phyloP scores from a whole-genome alignment of 2,113 vertebrate species.

The Meleagris gallopavo region DNA sequence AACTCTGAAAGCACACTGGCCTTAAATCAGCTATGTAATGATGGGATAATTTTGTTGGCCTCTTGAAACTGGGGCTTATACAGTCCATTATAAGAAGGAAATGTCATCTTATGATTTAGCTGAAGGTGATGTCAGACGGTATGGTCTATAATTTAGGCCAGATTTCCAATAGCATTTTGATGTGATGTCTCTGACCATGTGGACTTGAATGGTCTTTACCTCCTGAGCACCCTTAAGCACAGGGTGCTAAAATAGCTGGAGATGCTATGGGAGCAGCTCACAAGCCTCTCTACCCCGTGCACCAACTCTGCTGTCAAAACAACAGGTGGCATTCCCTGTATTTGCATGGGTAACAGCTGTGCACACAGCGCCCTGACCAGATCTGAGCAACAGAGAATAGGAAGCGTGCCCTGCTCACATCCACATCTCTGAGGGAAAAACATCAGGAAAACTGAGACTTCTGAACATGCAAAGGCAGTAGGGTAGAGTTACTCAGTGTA shows the following conservation, averaged over 20 bases:
- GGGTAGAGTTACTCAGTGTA: background rate
- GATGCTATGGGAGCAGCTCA: background rate
- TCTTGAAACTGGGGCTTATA: constrained; percentile 38
- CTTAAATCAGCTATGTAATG: constrained; percentile 34
- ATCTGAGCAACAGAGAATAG: background rate
- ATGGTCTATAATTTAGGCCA: constrained; percentile 6
- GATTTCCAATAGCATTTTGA: constrained; percentile 30
- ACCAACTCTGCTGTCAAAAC: background rate
- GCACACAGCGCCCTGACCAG: background rate
- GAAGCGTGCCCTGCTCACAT: background rate
- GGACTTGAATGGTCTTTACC: background rate
- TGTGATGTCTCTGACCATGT: background rate
- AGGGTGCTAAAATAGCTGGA: accelerated
- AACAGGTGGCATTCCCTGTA: background rate
- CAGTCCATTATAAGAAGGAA: constrained; percentile 30
- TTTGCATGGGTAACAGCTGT: background rate
- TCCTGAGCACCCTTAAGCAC: background rate
- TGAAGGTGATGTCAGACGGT: background rate
- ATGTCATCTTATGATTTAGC: constrained; percentile 23
- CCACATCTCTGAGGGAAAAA: accelerated
- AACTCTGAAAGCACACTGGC: background rate
- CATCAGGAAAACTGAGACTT: background rate
- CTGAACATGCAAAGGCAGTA: background rate
- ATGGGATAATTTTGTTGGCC: background rate
- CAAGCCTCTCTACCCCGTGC: accelerated